These are phyloP conservation scores for Meloidogyne hapla DNA, from an alignment of 1,140 invertebrate species.

Conservation along the genomic window DNA sequence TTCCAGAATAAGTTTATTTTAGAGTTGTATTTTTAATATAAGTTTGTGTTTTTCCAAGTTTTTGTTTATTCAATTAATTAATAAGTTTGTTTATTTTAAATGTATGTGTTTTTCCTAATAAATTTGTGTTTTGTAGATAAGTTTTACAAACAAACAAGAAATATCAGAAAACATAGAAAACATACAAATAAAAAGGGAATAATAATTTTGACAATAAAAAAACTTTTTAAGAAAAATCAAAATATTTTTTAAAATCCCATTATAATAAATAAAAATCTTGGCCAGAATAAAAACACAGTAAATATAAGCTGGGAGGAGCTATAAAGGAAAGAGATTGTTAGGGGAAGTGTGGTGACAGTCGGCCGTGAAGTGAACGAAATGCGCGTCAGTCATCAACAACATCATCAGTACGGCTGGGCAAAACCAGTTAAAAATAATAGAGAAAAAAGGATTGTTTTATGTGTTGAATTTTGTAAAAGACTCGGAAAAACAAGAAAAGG, in stretches of 20 bases:
- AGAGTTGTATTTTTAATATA: no score
- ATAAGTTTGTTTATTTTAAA: no score
- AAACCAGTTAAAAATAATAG: not conserved
- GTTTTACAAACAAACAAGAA: no score
- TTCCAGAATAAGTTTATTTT: no score
- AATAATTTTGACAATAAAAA: no score
- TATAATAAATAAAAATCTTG: not conserved
- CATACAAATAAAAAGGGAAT: no score
- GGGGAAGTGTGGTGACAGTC: not conserved
- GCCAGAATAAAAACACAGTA: not conserved
- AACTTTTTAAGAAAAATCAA: no score
- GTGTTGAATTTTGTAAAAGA: not conserved
- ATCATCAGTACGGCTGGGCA: constrained; percentile 1
- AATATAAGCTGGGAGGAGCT: constrained; percentile 5
- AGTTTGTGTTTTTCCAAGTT: no score
- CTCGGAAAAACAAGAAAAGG: not conserved
- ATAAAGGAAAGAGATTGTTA: not conserved
- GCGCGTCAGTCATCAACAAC: not conserved
- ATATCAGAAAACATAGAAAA: no score
- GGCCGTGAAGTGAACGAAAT: not conserved
- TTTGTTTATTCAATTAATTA: no score
- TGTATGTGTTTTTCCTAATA: no score
- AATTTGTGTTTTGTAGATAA: no score
- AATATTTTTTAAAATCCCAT: not conserved
- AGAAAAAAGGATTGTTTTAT: not conserved